phyloP scores from a whole-genome alignment of 1,140 invertebrate genomes.

The Gonioctena quinquepunctata region DNA sequence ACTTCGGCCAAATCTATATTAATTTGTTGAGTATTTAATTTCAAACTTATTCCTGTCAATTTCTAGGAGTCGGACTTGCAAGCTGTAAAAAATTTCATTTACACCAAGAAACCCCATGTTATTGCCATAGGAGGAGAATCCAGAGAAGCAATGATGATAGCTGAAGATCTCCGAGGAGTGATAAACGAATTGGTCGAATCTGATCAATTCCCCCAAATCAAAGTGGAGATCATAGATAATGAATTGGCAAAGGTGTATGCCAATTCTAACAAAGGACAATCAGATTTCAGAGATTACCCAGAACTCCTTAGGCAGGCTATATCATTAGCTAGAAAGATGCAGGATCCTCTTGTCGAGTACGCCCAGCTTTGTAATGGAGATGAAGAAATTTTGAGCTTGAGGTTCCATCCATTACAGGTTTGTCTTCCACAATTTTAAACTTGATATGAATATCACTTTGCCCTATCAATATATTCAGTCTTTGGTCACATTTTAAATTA shows the following conservation, averaged over 20 bases:
- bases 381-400: constrained; percentile 93
- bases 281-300: constrained; percentile 91
- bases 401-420: constrained; percentile 84
- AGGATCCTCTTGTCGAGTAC: constrained; percentile 96
- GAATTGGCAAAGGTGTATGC: constrained; percentile 89
- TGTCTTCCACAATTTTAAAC: constrained; percentile 12
- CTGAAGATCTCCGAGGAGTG: constrained; percentile 81
- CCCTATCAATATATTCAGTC: too few relatives aligned
- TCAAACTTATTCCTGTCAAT: not conserved
- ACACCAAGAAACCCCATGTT: constrained; percentile 90
- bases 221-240: constrained; percentile 91
- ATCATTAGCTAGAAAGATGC: constrained; percentile 87
- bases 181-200: constrained; percentile 77
- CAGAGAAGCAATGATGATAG: constrained; percentile 82
- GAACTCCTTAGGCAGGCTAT: constrained; percentile 86
- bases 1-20: too few relatives aligned
- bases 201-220: constrained; percentile 86
- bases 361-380: constrained; percentile 93
- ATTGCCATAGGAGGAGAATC: constrained; percentile 91
- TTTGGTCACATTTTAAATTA: too few relatives aligned
- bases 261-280: constrained; percentile 84
- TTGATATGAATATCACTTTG: too few relatives aligned
- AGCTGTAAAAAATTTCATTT: constrained; percentile 84
- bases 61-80: constrained; percentile 78
- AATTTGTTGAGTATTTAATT: constrained; percentile 43